Base-by-base conservation (phyloP, 2,888 invertebrate species). In the Drosophila nigricruria region DNA sequence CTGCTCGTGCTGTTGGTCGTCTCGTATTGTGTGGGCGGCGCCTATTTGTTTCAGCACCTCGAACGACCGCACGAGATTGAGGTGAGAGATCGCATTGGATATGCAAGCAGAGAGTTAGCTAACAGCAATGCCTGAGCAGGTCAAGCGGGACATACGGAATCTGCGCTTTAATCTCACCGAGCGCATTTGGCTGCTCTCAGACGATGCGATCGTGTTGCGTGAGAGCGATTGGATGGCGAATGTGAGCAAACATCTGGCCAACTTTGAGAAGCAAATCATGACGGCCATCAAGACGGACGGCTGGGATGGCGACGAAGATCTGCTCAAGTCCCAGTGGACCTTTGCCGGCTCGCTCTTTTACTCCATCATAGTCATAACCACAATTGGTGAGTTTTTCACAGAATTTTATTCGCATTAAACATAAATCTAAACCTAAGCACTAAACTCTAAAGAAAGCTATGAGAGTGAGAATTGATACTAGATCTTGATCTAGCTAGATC, bases 281-380 rank as follows among this genome's bases (percentile, higher is more conserved):
- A 94, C 95, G 75, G 97, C 97, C 81, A 97, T 98, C 94, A 97
- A 96, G 90, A 96, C 96, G 68, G 95, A 96, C 69, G 98, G 98
- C 5, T 98, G 97, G 97, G 97, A 98, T 91, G 98, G 98, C 58
- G 95, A 95, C 88, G 95, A 95, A 92, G 95, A 94, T 84, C 92
- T 93, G 53, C 93, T 93, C 3, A 94, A 94, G 91, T 93, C 94
- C 64, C 97, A 97, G 92, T 97, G 97, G 97, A 97, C 97, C 50
- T 96, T 96, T 93, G 96, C 96, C 25, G 98, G 98, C 16, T 97
- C 98, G 0, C 94, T 98, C 23, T 97, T 98, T 93, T 98, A 98
- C 94, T 98, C 98, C 82, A 98, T 98, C 91, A 97, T 98, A 83
- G 98, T 98, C 80, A 98, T 98, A 92, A 98, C 98, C 61, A 98